A percentile compares a stretch with the other conserved stretches of the same genome.
These are phyloP conservation scores for Cyprinodon brontotheroides DNA, from an alignment of 2,113 vertebrate species.

Conservation along the genomic window DNA sequence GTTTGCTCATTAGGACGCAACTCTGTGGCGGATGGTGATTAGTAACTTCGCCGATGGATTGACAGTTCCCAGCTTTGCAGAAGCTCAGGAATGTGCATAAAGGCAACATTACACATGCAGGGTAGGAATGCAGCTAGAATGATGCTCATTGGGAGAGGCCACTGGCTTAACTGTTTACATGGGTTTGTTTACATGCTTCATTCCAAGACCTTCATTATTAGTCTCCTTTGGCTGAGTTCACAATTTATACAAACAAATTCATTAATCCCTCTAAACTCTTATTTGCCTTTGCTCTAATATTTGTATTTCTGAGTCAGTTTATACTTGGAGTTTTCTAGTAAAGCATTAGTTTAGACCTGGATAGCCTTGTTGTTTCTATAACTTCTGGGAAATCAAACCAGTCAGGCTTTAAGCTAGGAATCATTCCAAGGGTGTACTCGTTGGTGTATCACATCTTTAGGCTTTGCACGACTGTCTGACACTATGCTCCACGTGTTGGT, in stretches of 20 bases:
- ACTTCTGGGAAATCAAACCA: too few relatives aligned
- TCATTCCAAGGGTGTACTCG: too few relatives aligned
- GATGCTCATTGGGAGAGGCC: slow-evolving; percentile 25
- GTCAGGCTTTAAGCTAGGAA: too few relatives aligned
- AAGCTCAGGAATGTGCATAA: slow-evolving; percentile 64
- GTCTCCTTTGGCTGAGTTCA: not conserved
- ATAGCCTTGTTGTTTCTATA: too few relatives aligned
- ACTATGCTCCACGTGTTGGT: too few relatives aligned
- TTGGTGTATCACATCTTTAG: too few relatives aligned
- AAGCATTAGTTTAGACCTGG: too few relatives aligned
- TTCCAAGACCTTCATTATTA: slow-evolving; percentile 12
- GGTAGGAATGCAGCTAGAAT: slow-evolving; percentile 61
- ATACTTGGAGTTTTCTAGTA: not conserved
- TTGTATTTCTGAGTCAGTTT: not conserved
- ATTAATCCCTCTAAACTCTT: not conserved
- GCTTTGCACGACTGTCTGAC: too few relatives aligned
- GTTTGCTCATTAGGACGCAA: slow-evolving; percentile 14
- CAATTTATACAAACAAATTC: not conserved
- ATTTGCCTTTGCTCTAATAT: not conserved
- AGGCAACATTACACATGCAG: slow-evolving; percentile 61
- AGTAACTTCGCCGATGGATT: slow-evolving; percentile 26
- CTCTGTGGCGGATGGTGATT: slow-evolving; percentile 27
- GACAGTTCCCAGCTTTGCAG: slow-evolving; percentile 48
- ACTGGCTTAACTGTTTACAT: slow-evolving; percentile 41
- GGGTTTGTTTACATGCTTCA: slow-evolving; percentile 1